Conservation (phyloP, 1,140 invertebrate genomes). For the Drosophila orosa region DNA sequence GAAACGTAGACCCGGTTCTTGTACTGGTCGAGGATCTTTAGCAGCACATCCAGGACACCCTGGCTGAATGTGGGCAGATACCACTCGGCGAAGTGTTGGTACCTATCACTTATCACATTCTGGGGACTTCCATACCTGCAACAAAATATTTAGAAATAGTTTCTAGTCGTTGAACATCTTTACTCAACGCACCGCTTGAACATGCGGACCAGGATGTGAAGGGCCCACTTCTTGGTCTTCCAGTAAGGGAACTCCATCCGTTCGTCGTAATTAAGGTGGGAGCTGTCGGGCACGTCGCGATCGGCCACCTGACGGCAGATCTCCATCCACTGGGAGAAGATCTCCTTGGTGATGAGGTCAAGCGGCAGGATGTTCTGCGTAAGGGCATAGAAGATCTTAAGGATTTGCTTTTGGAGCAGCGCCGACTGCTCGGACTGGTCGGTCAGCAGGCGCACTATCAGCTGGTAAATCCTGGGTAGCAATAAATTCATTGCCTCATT, state of each 20-base stretch:
- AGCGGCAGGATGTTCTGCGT: slow-evolving; percentile 95
- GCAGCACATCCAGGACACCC: slow-evolving; percentile 94
- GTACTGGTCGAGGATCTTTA: slow-evolving; percentile 95
- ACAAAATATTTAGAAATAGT: background rate
- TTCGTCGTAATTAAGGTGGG: slow-evolving; percentile 93
- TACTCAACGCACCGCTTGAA: too few species aligned
- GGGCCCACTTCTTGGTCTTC: too few species aligned
- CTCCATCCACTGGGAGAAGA: slow-evolving; percentile 99
- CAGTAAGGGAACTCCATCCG: slow-evolving; percentile 96
- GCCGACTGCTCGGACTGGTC: slow-evolving; percentile 95
- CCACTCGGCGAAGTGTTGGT: slow-evolving; percentile 96
- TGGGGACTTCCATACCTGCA: slow-evolving; percentile 95
- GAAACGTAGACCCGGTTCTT: slow-evolving; percentile 94
- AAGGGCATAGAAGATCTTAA: slow-evolving; percentile 98
- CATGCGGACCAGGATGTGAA: too few species aligned
- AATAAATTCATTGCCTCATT: slow-evolving; percentile 98
- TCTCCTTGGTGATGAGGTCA: slow-evolving; percentile 93
- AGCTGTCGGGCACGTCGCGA: slow-evolving; percentile 92
- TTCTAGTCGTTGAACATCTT: slow-evolving; percentile 31
- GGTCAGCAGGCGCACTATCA: slow-evolving; percentile 91
- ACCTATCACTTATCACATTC: slow-evolving; percentile 93
- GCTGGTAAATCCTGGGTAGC: slow-evolving; percentile 95
- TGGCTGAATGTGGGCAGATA: too few species aligned
- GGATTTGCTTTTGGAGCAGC: slow-evolving; percentile 96
- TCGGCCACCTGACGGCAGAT: slow-evolving; percentile 92